Base-by-base conservation (phyloP, 2,113 vertebrate species). In the Elaphurus davidianus region DNA sequence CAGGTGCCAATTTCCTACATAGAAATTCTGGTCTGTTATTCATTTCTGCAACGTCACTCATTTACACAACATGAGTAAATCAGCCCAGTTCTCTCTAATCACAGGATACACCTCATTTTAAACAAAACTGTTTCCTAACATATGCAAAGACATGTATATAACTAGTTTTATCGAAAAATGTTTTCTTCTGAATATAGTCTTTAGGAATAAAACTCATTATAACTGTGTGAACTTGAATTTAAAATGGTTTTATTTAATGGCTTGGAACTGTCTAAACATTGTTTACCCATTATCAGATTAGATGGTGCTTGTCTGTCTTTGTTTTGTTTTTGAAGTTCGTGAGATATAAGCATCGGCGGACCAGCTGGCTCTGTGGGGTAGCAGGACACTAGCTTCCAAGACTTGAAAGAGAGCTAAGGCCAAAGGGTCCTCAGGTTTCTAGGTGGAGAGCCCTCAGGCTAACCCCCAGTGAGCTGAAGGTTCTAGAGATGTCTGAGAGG, bases 101-200 rank as follows among this genome's bases (percentile, higher is more conserved):
- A 89, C 21, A 92, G 12, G 12, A 50, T 36, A 83, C 67, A 86
- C 17, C 84, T 86, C 43, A 57, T 95, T 87, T 92, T 91, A 27
- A 91, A 94, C 60, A 45, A 16, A 89, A 91, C 8, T 87, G 21
- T 59, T 62, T 90, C 21, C 27, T 85, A 97, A 50, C 9, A 40
- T 30, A 64, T 79, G 16, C 28, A 5, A 88, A 76, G n/a, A 67
- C 15, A 5, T 40, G 4, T 84, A 45, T 45, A 74, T 55, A 47
- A n/a, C 28, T 52, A 17, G 19, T 88, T 97, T 93, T 90, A 88
- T 55, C 27, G 13, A 7, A 57, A 64, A 54, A 3, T 47, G 21
- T 64, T 93, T 97, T 97, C 83, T 25, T 98, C 54, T 16, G 88
- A 79, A 87, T 11, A 92, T 4, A 6, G 14, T 52, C 25, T 96